A percentile compares a stretch with the other conserved stretches of the same genome.
phyloP scores from a whole-genome alignment of 2,113 vertebrate species.

The Leucopternis melanops region DNA sequence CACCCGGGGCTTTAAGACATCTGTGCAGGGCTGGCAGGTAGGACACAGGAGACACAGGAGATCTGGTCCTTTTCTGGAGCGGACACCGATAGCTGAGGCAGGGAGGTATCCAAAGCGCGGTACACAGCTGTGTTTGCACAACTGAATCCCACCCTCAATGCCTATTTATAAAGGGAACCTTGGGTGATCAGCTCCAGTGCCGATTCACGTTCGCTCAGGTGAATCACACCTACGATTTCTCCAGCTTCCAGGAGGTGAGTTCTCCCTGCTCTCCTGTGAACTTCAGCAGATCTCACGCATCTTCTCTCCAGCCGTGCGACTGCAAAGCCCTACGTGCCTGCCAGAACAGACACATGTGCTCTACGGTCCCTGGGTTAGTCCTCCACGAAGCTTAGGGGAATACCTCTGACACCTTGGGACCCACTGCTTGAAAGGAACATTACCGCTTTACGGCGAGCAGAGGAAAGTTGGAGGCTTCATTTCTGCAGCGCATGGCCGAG shows the following conservation, averaged over 20 bases:
- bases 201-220: fast-evolving
- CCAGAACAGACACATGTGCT: neutral
- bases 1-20: neutral
- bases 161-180: too few species aligned
- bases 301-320: neutral
- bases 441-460: neutral
- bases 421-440: neutral
- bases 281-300: neutral
- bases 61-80: neutral
- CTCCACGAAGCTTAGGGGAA: neutral
- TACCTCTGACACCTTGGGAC: neutral
- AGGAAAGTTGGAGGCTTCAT: neutral
- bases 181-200: too few species aligned
- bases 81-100: neutral
- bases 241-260: neutral
- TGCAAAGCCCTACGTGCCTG: neutral
- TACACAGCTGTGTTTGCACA: neutral
- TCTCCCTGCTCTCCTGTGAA: neutral
- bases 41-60: neutral
- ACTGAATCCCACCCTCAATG: neutral
- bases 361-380: neutral
- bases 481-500: neutral
- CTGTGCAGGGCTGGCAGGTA: neutral
- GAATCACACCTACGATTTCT: neutral
- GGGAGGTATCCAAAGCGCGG: fast-evolving